These are phyloP conservation scores for Mormyrops boulengeri DNA, from an alignment of 2,797 vertebrate genomes.

Conservation along the genomic window DNA sequence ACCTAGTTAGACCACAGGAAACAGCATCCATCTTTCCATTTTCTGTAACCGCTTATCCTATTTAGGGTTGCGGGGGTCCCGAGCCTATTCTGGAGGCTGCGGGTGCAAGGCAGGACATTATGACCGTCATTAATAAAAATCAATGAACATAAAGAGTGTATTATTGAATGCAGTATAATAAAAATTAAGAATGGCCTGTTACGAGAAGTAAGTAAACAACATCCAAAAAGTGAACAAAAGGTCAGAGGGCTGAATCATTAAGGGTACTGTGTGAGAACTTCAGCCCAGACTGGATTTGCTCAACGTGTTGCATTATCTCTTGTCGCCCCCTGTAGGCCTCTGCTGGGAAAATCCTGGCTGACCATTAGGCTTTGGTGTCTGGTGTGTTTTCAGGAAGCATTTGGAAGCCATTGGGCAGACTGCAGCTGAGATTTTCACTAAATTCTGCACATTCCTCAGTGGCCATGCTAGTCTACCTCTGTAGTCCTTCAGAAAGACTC, in stretches of 20 bases:
- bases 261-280: background rate
- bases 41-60: background rate
- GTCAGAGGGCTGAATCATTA: background rate
- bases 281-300: background rate
- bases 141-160: background rate
- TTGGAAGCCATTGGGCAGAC: background rate
- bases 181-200: background rate
- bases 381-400: background rate
- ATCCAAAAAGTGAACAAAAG: background rate
- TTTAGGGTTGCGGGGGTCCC: background rate
- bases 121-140: background rate
- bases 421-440: background rate
- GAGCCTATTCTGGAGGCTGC: background rate
- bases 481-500: background rate
- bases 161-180: background rate
- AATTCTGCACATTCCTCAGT: background rate
- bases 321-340: slow-evolving; percentile 14
- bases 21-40: background rate
- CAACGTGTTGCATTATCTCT: background rate
- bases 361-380: background rate
- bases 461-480: background rate
- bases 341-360: background rate
- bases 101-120: background rate
- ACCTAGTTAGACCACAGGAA: background rate
- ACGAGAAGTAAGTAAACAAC: background rate